Percentiles rank a stretch among this genome's conserved stretches.
phyloP scores from a whole-genome alignment of 1,140 invertebrate genomes.

The Bombyx mandarina region DNA sequence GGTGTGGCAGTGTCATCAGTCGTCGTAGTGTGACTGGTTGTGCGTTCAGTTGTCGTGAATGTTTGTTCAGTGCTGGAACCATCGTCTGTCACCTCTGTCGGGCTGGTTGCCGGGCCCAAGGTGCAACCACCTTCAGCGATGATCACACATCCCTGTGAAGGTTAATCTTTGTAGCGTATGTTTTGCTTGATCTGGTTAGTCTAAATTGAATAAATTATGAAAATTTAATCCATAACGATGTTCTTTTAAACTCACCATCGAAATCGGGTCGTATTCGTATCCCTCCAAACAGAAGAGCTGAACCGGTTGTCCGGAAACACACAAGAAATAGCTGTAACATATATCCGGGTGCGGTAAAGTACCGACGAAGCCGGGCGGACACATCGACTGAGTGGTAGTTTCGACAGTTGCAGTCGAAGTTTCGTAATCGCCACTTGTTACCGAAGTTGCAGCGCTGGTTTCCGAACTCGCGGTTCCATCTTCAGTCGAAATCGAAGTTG shows the following conservation, averaged over 20 bases:
- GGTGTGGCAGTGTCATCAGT: too few species aligned
- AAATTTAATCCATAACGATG: not conserved
- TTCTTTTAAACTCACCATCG: not conserved
- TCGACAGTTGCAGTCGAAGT: not conserved
- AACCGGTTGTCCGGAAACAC: not conserved
- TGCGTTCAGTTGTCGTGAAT: too few species aligned
- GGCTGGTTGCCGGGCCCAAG: not conserved
- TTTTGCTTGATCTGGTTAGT: too few species aligned
- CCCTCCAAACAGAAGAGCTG: not conserved
- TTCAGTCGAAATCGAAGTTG: too few species aligned
- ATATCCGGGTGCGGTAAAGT: constrained; percentile 1
- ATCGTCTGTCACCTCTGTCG: not conserved
- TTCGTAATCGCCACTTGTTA: not conserved
- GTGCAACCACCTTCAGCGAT: constrained; percentile 12
- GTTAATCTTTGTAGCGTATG: not conserved
- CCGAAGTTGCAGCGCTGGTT: too few species aligned
- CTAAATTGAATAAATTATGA: too few species aligned
- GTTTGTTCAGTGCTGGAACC: not conserved
- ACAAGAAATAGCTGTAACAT: constrained; percentile 2
- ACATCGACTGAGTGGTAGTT: constrained; percentile 2
- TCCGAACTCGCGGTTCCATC: too few species aligned
- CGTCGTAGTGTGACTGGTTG: too few species aligned
- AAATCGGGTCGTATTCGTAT: constrained; percentile 3
- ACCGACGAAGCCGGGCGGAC: not conserved
- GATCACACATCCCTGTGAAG: constrained; percentile 6